Evolutionary conservation across 2,797 vertebrate genomes (phyloP).

Genomic region (Numenius phaeopus): DNA sequence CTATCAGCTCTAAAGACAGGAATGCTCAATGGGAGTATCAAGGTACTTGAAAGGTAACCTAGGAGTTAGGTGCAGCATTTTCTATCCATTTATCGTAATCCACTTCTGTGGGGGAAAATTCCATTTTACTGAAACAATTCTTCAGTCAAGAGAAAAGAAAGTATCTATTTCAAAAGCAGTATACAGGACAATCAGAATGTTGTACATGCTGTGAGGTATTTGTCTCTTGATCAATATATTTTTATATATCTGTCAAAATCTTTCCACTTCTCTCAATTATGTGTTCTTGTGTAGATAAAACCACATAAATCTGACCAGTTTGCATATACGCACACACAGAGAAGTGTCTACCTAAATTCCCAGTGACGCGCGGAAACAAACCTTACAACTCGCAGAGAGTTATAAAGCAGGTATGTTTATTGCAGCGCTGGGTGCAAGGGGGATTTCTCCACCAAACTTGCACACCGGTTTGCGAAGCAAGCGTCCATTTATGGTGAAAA

Average conservation of each 20-base stretch:
- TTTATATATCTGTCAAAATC: not conserved
- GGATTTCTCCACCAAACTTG: too few species aligned
- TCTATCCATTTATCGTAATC: not conserved
- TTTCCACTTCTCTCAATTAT: not conserved
- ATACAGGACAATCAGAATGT: not conserved
- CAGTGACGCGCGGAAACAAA: too few species aligned
- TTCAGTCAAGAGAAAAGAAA: not conserved
- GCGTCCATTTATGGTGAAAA: too few species aligned
- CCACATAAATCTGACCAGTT: not conserved
- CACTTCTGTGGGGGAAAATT: not conserved
- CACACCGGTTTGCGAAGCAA: too few species aligned
- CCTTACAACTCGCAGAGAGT: too few species aligned
- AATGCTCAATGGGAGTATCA: not conserved
- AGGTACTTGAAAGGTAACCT: not conserved
- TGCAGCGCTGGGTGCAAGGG: too few species aligned
- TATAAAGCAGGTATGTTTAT: too few species aligned
- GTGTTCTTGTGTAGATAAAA: not conserved
- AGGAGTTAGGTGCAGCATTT: not conserved
- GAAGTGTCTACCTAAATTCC: not conserved
- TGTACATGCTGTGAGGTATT: not conserved
- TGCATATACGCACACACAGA: not conserved
- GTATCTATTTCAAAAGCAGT: slow-evolving; percentile 15
- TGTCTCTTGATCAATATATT: not conserved
- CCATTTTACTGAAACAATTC: slow-evolving; percentile 19
- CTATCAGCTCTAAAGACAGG: not conserved